Conservation (phyloP, 2,113 vertebrate species). For the Canis aureus region DNA sequence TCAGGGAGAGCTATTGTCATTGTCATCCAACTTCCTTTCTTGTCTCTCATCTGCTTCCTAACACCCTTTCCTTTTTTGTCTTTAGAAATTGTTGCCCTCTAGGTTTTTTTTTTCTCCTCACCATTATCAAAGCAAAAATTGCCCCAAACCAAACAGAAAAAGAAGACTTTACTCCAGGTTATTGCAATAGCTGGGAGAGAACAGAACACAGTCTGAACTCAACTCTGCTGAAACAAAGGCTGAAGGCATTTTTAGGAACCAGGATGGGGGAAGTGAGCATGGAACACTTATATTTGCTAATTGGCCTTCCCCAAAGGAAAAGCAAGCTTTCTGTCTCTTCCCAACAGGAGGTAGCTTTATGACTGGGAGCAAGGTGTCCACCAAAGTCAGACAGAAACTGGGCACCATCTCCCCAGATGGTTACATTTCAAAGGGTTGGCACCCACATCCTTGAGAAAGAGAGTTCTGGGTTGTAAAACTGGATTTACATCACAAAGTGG, state of each 20-base stretch:
- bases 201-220: no score
- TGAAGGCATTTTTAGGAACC: background rate
- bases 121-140: background rate
- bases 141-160: background rate
- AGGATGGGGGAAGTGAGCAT: background rate
- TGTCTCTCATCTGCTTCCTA: background rate
- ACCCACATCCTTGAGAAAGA: background rate
- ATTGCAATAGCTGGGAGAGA: background rate
- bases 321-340: background rate
- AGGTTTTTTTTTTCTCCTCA: background rate
- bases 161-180: background rate
- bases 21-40: background rate
- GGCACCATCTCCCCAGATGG: no score
- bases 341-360: background rate
- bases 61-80: background rate
- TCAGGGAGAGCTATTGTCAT: no score
- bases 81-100: background rate
- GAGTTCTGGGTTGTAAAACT: background rate
- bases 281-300: background rate
- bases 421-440: background rate
- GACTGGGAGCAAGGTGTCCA: background rate
- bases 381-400: background rate
- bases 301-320: background rate
- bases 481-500: background rate
- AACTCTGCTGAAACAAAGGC: background rate